phyloP scores from a whole-genome alignment of 2,113 vertebrate species.

The Saguinus imperator region DNA sequence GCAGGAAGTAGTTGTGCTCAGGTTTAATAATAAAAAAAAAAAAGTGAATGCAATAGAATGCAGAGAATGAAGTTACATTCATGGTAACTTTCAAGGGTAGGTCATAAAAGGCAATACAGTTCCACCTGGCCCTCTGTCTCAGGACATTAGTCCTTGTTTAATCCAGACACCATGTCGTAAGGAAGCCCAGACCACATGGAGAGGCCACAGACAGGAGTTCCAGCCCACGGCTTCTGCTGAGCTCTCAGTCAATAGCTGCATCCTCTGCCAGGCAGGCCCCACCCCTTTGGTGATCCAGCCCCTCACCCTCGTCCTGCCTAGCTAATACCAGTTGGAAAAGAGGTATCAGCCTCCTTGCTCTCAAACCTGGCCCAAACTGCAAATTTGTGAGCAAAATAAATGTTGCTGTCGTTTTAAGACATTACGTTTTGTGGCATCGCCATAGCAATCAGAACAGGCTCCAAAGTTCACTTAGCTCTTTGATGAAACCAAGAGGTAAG shows the following conservation, averaged over 20 bases:
- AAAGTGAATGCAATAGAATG: not conserved
- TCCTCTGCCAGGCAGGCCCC: not conserved
- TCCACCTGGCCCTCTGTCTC: not conserved
- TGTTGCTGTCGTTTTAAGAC: not conserved
- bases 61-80: not conserved
- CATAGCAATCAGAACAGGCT: not conserved
- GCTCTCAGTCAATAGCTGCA: not conserved
- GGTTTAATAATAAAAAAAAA: not conserved
- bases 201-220: not conserved
- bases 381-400: constrained; percentile 6
- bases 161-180: not conserved
- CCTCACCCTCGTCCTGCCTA: not conserved
- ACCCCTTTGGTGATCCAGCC: not conserved
- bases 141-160: not conserved
- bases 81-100: not conserved
- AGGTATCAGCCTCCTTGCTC: not conserved
- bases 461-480: not conserved
- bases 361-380: not conserved
- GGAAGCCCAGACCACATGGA: not conserved
- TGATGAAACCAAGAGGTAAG: not conserved
- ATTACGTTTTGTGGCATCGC: not conserved
- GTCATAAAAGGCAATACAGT: not conserved
- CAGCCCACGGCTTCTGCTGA: not conserved
- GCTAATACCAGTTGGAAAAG: not conserved
- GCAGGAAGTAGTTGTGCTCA: not conserved